These are phyloP conservation scores for Neodiprion fabricii DNA, from an alignment of 1,140 invertebrate species.

Conservation along the genomic window DNA sequence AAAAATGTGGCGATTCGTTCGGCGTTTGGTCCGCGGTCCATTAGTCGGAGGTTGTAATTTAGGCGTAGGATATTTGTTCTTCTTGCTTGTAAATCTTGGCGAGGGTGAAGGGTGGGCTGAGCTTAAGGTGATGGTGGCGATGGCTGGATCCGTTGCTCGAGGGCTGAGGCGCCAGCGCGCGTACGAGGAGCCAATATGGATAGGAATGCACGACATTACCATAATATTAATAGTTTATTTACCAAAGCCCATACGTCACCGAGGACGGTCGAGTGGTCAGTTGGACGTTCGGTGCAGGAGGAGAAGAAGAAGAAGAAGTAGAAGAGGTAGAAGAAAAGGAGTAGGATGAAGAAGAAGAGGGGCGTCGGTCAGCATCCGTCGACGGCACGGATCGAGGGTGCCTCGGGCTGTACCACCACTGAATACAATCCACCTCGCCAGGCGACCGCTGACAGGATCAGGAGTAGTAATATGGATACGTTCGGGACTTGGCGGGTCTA, in stretches of 20 bases:
- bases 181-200: constrained; percentile 58
- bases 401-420: constrained; percentile 54
- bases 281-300: not conserved
- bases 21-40: constrained; percentile 31
- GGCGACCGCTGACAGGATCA: constrained; percentile 50
- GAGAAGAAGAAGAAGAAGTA: not conserved
- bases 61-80: constrained; percentile 55
- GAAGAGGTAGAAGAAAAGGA: not conserved
- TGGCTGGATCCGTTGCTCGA: constrained; percentile 12
- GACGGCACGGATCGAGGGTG: constrained; percentile 26
- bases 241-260: constrained; percentile 59
- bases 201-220: constrained; percentile 62
- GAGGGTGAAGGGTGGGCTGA: constrained; percentile 6
- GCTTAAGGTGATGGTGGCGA: constrained; percentile 10
- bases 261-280: constrained; percentile 19
- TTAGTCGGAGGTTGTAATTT: constrained; percentile 56
- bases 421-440: constrained; percentile 53
- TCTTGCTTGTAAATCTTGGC: constrained; percentile 56
- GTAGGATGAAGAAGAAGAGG: not conserved
- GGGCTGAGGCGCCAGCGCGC: constrained; percentile 30
- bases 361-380: too few species aligned
- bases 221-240: constrained; percentile 64
- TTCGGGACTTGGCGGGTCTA: constrained; percentile 15
- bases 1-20: not conserved
- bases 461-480: constrained; percentile 29